Base-by-base conservation (phyloP, 1,140 invertebrate species). In the Euwallacea fornicatus region DNA sequence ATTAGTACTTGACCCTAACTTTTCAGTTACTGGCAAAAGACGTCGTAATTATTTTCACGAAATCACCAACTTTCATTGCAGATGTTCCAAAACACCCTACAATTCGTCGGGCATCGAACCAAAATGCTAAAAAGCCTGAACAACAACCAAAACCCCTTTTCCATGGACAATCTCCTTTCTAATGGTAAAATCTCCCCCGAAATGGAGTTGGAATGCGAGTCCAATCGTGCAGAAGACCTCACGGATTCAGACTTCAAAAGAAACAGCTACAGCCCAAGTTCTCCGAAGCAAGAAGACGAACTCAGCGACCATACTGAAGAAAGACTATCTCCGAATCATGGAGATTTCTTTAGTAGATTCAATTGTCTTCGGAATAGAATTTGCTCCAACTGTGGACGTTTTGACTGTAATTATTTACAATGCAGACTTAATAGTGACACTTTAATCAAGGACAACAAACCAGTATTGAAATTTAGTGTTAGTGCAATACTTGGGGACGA, bases 391-490 rank as follows among this genome's bases (percentile, higher is more conserved):
- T 82, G 81, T 73, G 81, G 80, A 7, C 67, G 79, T n/a, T 75
- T 81, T 50, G 80, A 82, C 69, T 82, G 81, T 74, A 80, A 79
- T 69, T 78, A 77, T 69, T 77, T 81, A 58, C 78, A 80, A 54
- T 82, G 81, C 72, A 69, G 79, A 66, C 73, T 80, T 16, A 74
- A 69, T 58, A 77, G 76, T 75, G 79, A 79, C 44, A 75, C 55
- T 69, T 61, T 76, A 54, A 77, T 78, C 16, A 80, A 80, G 72
- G 83, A 80, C 71, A 83, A 77, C 68, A 93, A 93, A 77, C 93
- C 93, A 0, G 88, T 93, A 75, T 85, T 96, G 69, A 96, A 96
- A 83, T 96, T 96, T 82, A 95, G 94, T 86, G 93, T 96, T 65
- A 94, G 90, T 84, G 93, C 93, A 11, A 96, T 96, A 75, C 84